Percentiles rank a stretch among this genome's conserved stretches.
Conservation (phyloP, 2,888 invertebrate species). For the Lumbricus terrestris region DNA sequence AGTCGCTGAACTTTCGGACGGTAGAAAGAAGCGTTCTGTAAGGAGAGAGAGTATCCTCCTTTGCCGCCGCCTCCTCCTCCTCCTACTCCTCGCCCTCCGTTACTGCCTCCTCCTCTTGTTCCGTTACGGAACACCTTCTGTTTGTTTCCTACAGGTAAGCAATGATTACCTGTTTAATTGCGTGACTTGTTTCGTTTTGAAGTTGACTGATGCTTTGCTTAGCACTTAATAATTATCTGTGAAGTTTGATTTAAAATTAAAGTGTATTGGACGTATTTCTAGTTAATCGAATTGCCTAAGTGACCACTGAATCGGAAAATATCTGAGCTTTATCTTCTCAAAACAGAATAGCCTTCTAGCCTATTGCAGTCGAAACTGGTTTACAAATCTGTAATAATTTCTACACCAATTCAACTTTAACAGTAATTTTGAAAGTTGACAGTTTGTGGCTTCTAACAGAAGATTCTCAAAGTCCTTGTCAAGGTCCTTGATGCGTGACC, state of each 20-base stretch:
- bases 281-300: neutral
- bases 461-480: neutral
- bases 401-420: neutral
- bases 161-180: too few relatives aligned
- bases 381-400: neutral
- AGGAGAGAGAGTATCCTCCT: too few relatives aligned
- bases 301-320: neutral
- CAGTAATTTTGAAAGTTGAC: neutral
- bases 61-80: too few relatives aligned
- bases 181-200: neutral
- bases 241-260: neutral
- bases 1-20: too few relatives aligned
- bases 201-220: neutral
- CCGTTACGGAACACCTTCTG: too few relatives aligned
- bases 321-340: neutral
- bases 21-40: too few relatives aligned
- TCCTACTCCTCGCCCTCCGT: too few relatives aligned
- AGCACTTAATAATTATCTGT: neutral
- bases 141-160: too few relatives aligned
- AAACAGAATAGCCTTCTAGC: too few relatives aligned
- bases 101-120: too few relatives aligned
- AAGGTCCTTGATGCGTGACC: neutral
- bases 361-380: neutral
- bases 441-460: too few relatives aligned
- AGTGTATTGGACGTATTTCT: neutral